Conservation (phyloP, 2,113 vertebrate genomes). For the Murina feae region DNA sequence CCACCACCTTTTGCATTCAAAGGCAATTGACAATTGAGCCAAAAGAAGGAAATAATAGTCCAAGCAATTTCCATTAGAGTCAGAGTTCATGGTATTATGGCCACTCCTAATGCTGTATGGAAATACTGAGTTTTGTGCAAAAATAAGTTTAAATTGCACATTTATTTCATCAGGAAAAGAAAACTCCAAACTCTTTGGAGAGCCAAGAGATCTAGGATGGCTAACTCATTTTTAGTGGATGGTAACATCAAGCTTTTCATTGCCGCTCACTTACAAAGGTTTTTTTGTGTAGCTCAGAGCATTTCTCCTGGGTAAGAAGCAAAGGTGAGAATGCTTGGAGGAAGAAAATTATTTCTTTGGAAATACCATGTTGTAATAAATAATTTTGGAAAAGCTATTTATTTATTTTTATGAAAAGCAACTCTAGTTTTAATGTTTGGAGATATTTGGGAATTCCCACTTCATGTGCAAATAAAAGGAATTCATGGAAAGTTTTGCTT, state of each 20-base stretch:
- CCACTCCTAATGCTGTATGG: slow-evolving; percentile 39
- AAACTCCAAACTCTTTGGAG: neutral
- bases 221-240: slow-evolving; percentile 23
- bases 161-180: neutral
- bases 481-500: neutral
- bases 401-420: slow-evolving; percentile 25
- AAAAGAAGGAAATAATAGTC: slow-evolving; percentile 63
- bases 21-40: slow-evolving; percentile 65
- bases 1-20: slow-evolving; percentile 50
- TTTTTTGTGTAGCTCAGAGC: neutral
- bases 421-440: neutral
- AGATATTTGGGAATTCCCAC: neutral
- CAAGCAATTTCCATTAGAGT: slow-evolving; percentile 49
- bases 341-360: neutral
- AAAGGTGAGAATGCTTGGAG: neutral
- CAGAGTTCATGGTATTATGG: slow-evolving; percentile 56
- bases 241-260: neutral
- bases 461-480: neutral
- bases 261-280: neutral
- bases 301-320: neutral
- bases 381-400: slow-evolving; percentile 32
- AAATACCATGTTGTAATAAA: slow-evolving; percentile 36
- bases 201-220: neutral
- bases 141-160: slow-evolving; percentile 4
- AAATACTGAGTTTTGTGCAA: slow-evolving; percentile 56